phyloP scores from a whole-genome alignment of 2,888 invertebrate genomes.

The Uloborus plumipes region DNA sequence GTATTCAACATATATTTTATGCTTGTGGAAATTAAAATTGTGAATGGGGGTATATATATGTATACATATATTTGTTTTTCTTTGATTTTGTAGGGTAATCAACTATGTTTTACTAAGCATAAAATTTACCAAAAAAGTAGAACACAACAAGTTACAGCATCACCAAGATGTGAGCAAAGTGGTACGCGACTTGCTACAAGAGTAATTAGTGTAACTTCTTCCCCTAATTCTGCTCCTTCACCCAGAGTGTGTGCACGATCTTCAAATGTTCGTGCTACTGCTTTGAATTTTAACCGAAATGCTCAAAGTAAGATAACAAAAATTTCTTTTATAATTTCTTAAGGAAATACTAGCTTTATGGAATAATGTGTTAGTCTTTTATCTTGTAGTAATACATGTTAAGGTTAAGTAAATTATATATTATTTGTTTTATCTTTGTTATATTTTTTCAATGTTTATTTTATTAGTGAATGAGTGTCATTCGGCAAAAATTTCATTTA shows the following conservation, averaged over 20 bases:
- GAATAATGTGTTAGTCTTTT: not conserved
- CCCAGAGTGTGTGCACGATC: conserved; percentile 6
- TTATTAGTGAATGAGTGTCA: too few relatives aligned
- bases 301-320: conserved; percentile 12
- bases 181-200: not conserved
- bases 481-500: too few relatives aligned
- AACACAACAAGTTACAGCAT: conserved; percentile 17
- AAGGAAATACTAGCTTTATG: not conserved
- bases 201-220: not conserved
- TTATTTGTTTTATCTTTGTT: too few relatives aligned
- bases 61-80: too few relatives aligned
- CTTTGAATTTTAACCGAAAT: conserved; percentile 22
- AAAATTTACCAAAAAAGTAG: conserved; percentile 22
- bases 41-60: too few relatives aligned
- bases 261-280: not conserved
- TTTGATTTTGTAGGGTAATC: conserved; percentile 21
- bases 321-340: not conserved
- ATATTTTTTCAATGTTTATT: too few relatives aligned
- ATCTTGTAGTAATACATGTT: not conserved
- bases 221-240: not conserved
- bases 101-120: conserved; percentile 1
- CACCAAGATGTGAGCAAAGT: not conserved
- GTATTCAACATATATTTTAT: too few relatives aligned
- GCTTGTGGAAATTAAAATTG: too few relatives aligned
- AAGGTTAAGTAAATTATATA: too few relatives aligned